These are phyloP conservation scores for Ceratothoa steindachneri DNA, from an alignment of 2,888 invertebrate species.

Conservation along the genomic window DNA sequence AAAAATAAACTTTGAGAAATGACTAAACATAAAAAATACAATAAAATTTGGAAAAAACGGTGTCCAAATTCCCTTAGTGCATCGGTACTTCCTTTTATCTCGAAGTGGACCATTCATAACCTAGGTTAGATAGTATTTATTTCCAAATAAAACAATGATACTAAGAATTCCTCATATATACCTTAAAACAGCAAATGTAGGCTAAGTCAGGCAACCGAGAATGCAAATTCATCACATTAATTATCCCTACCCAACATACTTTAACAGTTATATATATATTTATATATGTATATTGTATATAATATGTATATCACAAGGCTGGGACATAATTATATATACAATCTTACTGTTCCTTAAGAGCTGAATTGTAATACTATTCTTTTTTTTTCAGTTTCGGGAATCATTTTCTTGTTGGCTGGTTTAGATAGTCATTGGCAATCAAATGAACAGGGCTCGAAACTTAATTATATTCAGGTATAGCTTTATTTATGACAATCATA, in stretches of 20 bases:
- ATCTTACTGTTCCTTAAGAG: not conserved
- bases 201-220: slow-evolving; percentile 21
- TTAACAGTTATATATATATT: slow-evolving; percentile 29
- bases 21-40: not conserved
- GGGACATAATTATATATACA: slow-evolving; percentile 1
- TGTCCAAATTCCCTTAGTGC: not conserved
- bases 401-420: not conserved
- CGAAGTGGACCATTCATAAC: slow-evolving; percentile 8
- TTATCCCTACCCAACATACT: slow-evolving; percentile 11
- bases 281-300: slow-evolving; percentile 13
- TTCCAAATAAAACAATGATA: not conserved
- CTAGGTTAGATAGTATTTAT: not conserved
- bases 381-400: not conserved
- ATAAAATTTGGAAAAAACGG: not conserved
- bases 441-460: not conserved
- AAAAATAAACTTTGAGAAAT: not conserved
- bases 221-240: slow-evolving; percentile 33
- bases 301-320: not conserved
- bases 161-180: not conserved
- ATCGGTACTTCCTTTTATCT: not conserved
- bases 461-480: not conserved
- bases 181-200: not conserved
- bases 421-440: not conserved
- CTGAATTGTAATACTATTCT: not conserved
- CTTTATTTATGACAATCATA: not conserved